phyloP scores from a whole-genome alignment of 1,140 invertebrate genomes.

The Augochlora pura region DNA sequence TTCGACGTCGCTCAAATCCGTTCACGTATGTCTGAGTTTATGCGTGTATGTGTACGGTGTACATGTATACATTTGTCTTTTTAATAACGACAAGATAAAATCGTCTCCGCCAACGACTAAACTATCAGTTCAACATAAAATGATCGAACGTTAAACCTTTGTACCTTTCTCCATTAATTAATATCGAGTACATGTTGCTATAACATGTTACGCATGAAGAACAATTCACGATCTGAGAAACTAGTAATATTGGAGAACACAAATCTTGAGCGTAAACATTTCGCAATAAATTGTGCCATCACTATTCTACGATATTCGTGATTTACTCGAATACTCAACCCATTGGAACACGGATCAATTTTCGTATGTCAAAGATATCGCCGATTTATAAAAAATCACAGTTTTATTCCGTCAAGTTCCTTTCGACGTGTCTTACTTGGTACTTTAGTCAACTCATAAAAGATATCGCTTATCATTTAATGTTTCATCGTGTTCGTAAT shows the following conservation, averaged over 20 bases:
- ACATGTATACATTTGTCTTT: neutral
- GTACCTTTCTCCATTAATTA: conserved; percentile 13
- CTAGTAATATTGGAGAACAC: conserved; percentile 13
- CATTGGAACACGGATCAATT: conserved; percentile 17
- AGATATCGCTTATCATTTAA: conserved; percentile 29
- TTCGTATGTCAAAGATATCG: conserved; percentile 2
- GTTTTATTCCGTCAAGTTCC: conserved; percentile 17
- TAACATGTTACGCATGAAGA: conserved; percentile 20
- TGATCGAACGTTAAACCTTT: conserved; percentile 14
- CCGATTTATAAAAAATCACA: conserved; percentile 46
- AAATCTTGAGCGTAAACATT: conserved; percentile 24
- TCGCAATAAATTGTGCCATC: neutral
- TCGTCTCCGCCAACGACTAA: neutral
- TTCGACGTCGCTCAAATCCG: conserved; percentile 41
- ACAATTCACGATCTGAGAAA: conserved; percentile 9
- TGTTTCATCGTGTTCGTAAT: conserved; percentile 11
- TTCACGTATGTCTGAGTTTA: neutral
- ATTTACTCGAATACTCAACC: conserved; percentile 4
- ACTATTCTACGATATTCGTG: conserved; percentile 2
- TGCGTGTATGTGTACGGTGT: neutral
- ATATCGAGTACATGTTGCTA: conserved; percentile 11
- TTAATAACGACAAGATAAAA: neutral
- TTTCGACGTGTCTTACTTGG: neutral
- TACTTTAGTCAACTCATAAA: conserved; percentile 13
- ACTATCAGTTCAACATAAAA: conserved; percentile 22